Percentiles rank a stretch among this genome's conserved stretches.
These are phyloP conservation scores for Delia radicum DNA, from an alignment of 1,140 invertebrate species.

Conservation along the genomic window DNA sequence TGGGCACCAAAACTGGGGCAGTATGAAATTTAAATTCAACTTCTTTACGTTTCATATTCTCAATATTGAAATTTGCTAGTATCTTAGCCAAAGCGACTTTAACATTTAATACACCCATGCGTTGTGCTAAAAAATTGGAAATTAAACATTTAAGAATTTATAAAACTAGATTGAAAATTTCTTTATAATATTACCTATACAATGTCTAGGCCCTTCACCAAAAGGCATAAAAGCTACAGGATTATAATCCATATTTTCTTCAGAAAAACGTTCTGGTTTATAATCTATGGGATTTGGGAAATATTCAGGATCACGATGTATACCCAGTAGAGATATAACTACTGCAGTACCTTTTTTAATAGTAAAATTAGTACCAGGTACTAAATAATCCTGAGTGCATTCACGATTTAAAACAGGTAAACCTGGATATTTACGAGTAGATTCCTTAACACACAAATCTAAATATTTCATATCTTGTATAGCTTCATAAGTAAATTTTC, in stretches of 20 bases:
- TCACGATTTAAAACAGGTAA: slow-evolving; percentile 59
- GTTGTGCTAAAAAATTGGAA: slow-evolving; percentile 39
- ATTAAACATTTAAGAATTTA: neutral
- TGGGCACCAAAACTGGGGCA: slow-evolving; percentile 37
- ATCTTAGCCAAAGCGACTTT: slow-evolving; percentile 46
- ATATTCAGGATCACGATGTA: slow-evolving; percentile 59
- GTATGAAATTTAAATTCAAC: slow-evolving; percentile 40
- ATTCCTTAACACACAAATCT: slow-evolving; percentile 61
- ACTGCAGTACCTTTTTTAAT: slow-evolving; percentile 57
- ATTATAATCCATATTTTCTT: slow-evolving; percentile 52
- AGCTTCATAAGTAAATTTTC: slow-evolving; percentile 59
- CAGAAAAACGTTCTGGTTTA: slow-evolving; percentile 65
- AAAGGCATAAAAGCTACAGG: slow-evolving; percentile 64
- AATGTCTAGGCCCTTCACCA: slow-evolving; percentile 68
- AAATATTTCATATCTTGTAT: slow-evolving; percentile 61
- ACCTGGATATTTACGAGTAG: slow-evolving; percentile 63
- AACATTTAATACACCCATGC: slow-evolving; percentile 44
- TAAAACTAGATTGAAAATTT: neutral
- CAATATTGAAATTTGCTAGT: slow-evolving; percentile 44
- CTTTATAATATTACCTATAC: slow-evolving; percentile 59
- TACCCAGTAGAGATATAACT: slow-evolving; percentile 51
- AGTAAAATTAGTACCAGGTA: slow-evolving; percentile 45
- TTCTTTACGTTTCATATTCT: slow-evolving; percentile 36
- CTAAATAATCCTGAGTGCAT: slow-evolving; percentile 52
- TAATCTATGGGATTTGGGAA: slow-evolving; percentile 66